A percentile compares a stretch with the other conserved stretches of the same genome.
phyloP scores from a whole-genome alignment of 2,113 vertebrate species.

The Sminthopsis crassicaudata region DNA sequence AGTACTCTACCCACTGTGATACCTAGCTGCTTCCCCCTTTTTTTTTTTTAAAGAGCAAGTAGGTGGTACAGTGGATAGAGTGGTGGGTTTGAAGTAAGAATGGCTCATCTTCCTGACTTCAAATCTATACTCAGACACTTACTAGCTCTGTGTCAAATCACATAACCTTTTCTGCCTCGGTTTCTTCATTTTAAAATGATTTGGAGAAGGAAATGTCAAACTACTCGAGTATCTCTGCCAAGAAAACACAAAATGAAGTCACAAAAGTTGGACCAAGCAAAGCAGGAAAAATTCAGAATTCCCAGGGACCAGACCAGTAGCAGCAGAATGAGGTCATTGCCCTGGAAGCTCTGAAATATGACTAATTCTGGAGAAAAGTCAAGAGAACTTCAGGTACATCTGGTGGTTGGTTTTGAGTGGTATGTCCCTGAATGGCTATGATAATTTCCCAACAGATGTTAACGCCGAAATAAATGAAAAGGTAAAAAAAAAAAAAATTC shows the following conservation, averaged over 20 bases:
- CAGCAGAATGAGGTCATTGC: background rate
- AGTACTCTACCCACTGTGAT: too few relatives aligned
- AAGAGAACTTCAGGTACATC: background rate
- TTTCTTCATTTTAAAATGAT: background rate
- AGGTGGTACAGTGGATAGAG: background rate
- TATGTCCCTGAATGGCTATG: background rate
- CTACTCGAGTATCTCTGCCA: background rate
- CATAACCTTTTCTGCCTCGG: background rate
- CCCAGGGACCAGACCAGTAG: background rate
- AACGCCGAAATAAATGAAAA: background rate
- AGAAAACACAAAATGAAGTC: background rate
- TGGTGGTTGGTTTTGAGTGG: background rate
- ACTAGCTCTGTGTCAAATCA: background rate
- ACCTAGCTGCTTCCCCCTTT: too few relatives aligned
- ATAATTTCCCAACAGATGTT: background rate
- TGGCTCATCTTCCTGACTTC: background rate
- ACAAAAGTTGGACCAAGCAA: background rate
- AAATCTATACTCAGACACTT: background rate
- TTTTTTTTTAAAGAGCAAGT: background rate
- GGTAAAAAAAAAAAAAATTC: conserved; percentile 13
- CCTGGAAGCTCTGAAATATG: background rate
- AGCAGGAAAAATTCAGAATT: background rate
- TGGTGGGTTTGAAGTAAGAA: background rate
- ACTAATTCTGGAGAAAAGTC: background rate
- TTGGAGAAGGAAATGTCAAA: background rate